Base-by-base conservation (phyloP, 2,888 invertebrate genomes). In the Apodemia mormo region DNA sequence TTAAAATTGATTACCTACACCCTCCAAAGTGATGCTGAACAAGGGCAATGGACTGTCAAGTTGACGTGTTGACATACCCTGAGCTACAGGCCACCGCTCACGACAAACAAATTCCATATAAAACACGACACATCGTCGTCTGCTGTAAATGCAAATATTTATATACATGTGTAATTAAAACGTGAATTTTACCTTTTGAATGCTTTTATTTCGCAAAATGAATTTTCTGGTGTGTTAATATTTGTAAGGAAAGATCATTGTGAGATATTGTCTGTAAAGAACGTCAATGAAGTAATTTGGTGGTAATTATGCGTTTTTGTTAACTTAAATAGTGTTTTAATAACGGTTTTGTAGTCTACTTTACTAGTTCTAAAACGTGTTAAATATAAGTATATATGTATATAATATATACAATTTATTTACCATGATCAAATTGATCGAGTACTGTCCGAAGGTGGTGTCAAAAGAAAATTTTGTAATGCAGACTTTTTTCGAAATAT, bases 91-190 rank as follows among this genome's bases (percentile, higher is more conserved):
- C 80, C 75, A 75, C 75, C 72, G 77, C 73, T 76, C 79, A 78
- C 85, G 86, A 89, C 88, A 89, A 88, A 86, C 88, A 86, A 78
- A 83, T 82, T 81, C 82, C 86, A 86, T 86, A 90, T 87, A 87
- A 85, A 88, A 87, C 83, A 82, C 86, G 82, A 88, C 88, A 88
- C 88, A 85, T 85, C 84, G 80, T 76, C 76, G 79, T 83, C 84
- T 87, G 82, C 85, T 85, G 86, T 86, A 88, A 89, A 90, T 89
- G 85, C 85, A 85, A 89, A 90, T 88, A 84, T 61, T 61, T 61
- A 61, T 61, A 52, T n/a, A 52, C 52, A n/a, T 2, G n/a, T 52
- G 22, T 52, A 52, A 52, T 52, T 30, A 29, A 58, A 58, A 58
- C 9, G 30, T 30, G 30, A 30, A 58, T 12, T 58, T 58, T 29